Evolutionary conservation across 2,113 vertebrate genomes (phyloP).

Genomic region (Tonatia bakeri): DNA sequence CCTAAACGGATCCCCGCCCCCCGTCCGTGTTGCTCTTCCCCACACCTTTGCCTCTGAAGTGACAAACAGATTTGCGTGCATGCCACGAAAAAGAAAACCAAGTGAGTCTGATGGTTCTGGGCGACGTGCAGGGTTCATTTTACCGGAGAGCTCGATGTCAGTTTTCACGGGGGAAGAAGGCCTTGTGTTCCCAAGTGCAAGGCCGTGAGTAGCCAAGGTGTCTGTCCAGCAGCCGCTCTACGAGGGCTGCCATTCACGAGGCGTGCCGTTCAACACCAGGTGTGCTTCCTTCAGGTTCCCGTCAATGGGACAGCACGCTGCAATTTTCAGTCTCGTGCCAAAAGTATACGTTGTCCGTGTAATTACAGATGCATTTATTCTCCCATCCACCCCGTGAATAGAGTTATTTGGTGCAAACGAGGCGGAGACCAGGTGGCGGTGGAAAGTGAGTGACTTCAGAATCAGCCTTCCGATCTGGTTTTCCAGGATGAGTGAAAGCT

Average conservation of each 20-base stretch:
- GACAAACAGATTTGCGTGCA: neutral
- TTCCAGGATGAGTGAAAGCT: neutral
- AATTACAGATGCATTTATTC: neutral
- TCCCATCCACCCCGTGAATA: neutral
- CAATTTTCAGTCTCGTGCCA: neutral
- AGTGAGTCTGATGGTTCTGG: neutral
- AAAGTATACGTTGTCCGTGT: neutral
- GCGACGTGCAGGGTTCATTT: neutral
- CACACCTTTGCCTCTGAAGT: neutral
- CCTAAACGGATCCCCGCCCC: neutral
- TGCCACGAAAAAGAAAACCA: neutral
- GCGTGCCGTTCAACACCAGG: accelerated
- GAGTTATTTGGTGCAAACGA: neutral
- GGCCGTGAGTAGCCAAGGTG: neutral
- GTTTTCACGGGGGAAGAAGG: neutral
- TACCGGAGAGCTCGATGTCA: neutral
- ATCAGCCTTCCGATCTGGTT: neutral
- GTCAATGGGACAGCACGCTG: neutral
- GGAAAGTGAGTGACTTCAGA: too few relatives aligned
- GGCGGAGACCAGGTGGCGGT: accelerated
- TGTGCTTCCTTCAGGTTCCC: neutral
- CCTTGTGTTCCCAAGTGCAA: neutral
- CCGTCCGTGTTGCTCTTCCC: neutral
- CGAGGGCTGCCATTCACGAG: neutral
- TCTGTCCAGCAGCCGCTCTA: accelerated